Base-by-base conservation (phyloP, 2,797 vertebrate species). In the Enteromius anoplus region DNA sequence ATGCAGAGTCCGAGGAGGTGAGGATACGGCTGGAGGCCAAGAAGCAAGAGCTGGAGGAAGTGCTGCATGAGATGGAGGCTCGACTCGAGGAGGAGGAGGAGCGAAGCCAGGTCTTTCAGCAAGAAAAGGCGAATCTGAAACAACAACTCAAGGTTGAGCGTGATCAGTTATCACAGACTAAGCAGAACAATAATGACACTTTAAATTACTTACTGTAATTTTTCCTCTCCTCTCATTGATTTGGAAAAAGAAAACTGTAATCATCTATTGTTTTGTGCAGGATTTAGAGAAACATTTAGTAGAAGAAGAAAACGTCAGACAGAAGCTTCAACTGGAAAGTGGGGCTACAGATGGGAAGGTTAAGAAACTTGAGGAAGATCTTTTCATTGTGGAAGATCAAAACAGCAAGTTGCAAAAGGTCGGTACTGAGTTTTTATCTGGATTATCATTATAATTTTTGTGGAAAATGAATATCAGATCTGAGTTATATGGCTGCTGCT, bases 21-120 rank as follows among this genome's bases (percentile, higher is more conserved):
- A 94, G 97, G 78, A 95, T 98, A 40, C 96, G 97, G 3, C 91
- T 99, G 87, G 95, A 88, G 0, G 94, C 96, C 12, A 99, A 99
- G 93, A 98, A 97, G 88, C 97, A 98, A 90, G 98, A 99, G 92
- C 86, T 99, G 89, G 98, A 99, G 89, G 98, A 99, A 90, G 97
- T 99, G 87, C 93, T 99, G 34, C 97, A 98, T 0, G 98, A 99
- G 91, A 98, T 99, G 98, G 98, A 99, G 92, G 95, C 96, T 4
- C 94, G 98, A 51, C 93, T 99, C 62, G 98, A 99, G 88, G 98
- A 99, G 83, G 98, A 99, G 83, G 98, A 99, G 42, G 97, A 99
- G 40, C 95, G 96, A 0, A 90, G 96, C 83, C 97, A 98, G 90
- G 90, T 94, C 3, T 85, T 99, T 78, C 94, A 97, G 84, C 93